Conservation (phyloP, 2,113 vertebrate genomes). For the Rhabdornis inornatus region DNA sequence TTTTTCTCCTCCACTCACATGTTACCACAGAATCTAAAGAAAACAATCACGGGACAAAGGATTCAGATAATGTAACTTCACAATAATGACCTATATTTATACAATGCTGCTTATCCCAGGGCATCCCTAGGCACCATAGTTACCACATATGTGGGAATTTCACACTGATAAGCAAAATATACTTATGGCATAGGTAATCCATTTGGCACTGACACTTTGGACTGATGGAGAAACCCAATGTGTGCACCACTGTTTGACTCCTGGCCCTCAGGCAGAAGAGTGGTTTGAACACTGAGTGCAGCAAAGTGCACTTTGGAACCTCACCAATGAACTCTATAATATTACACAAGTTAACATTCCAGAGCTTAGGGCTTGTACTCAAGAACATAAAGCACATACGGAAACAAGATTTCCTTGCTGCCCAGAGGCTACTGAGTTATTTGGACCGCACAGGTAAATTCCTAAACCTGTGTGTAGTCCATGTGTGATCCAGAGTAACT, state of each 20-base stretch:
- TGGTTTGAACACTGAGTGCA: background rate
- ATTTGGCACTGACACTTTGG: background rate
- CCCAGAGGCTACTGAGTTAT: background rate
- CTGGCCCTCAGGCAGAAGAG: background rate
- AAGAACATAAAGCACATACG: rapidly evolving
- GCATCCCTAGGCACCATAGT: background rate
- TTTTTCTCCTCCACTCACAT: background rate
- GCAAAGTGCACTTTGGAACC: background rate
- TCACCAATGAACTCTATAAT: background rate
- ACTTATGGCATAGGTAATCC: background rate
- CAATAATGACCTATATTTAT: background rate
- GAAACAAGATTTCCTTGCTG: background rate
- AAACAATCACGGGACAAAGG: background rate
- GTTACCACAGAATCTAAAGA: background rate
- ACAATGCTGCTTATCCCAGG: background rate
- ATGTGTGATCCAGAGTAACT: background rate
- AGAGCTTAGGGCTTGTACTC: background rate
- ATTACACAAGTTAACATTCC: background rate
- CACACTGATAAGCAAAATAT: background rate
- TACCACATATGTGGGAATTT: background rate
- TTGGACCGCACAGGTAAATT: background rate
- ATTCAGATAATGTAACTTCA: background rate
- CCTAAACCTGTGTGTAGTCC: background rate
- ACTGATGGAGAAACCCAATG: background rate
- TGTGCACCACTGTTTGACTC: background rate